These are phyloP conservation scores for Parthenolecanium corni DNA, from an alignment of 2,888 invertebrate species.

Conservation along the genomic window DNA sequence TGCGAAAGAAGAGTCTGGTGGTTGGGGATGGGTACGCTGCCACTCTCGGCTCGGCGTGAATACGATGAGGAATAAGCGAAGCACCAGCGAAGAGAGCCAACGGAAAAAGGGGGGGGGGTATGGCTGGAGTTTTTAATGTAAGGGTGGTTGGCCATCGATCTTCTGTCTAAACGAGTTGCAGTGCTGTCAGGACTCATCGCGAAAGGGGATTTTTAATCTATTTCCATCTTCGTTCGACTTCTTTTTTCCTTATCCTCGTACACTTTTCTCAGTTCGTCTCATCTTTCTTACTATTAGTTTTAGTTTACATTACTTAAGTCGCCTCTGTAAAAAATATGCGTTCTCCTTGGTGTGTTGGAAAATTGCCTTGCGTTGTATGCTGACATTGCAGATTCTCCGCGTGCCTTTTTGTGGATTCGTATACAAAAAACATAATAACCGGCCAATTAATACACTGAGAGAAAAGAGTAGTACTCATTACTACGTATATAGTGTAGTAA, in stretches of 20 bases:
- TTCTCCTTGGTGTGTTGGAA: too few species aligned
- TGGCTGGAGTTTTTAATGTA: conserved; percentile 24
- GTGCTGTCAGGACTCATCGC: conserved; percentile 25
- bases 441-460: too few species aligned
- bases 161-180: conserved; percentile 32
- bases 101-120: neutral
- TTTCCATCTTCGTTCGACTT: neutral
- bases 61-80: conserved; percentile 9
- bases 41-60: too few species aligned
- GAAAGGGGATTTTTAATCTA: neutral
- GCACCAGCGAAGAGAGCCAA: conserved; percentile 6
- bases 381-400: too few species aligned
- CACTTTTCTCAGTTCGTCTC: neutral
- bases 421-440: too few species aligned
- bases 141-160: conserved; percentile 31
- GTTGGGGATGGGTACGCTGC: neutral
- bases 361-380: too few species aligned
- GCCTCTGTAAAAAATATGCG: too few species aligned
- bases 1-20: too few species aligned
- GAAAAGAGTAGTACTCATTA: too few species aligned
- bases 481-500: too few species aligned
- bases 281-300: neutral
- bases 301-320: neutral
- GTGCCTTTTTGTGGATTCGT: too few species aligned
- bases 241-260: neutral